Evolutionary conservation across 2,797 vertebrate genomes (phyloP).

Genomic region (Avahi laniger): DNA sequence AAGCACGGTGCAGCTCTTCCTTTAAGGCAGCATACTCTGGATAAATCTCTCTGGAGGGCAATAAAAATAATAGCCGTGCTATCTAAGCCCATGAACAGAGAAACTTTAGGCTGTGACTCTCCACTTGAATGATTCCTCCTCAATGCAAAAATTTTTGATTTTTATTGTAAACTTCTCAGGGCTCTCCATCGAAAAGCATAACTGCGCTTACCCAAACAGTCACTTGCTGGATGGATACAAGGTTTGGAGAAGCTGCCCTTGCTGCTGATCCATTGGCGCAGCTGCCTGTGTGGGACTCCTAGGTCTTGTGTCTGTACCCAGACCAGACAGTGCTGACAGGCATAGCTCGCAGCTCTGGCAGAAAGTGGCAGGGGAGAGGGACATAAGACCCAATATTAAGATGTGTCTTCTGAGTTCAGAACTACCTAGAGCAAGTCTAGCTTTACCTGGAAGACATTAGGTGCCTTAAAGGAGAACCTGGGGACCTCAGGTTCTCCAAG

Average conservation of each 20-base stretch:
- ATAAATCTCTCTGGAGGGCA: constrained; percentile 41
- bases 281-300: too few relatives aligned
- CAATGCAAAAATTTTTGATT: constrained; percentile 75
- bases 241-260: background rate
- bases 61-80: constrained; percentile 54
- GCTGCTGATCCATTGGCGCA: fast-evolving
- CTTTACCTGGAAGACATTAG: background rate
- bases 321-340: background rate
- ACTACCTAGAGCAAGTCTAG: background rate
- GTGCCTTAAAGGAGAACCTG: background rate
- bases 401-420: background rate
- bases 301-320: background rate
- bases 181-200: constrained; percentile 69
- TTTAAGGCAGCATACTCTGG: background rate
- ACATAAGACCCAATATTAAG: background rate
- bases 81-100: constrained; percentile 56
- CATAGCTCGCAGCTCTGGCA: background rate
- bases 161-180: constrained; percentile 74
- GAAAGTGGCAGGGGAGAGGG: background rate
- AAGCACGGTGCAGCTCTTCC: background rate
- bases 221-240: background rate
- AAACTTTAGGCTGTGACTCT: constrained; percentile 66
- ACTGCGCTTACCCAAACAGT: constrained; percentile 67
- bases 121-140: constrained; percentile 75
- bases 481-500: background rate